phyloP scores from a whole-genome alignment of 2,113 vertebrate species.

The Pollachius pollachius region DNA sequence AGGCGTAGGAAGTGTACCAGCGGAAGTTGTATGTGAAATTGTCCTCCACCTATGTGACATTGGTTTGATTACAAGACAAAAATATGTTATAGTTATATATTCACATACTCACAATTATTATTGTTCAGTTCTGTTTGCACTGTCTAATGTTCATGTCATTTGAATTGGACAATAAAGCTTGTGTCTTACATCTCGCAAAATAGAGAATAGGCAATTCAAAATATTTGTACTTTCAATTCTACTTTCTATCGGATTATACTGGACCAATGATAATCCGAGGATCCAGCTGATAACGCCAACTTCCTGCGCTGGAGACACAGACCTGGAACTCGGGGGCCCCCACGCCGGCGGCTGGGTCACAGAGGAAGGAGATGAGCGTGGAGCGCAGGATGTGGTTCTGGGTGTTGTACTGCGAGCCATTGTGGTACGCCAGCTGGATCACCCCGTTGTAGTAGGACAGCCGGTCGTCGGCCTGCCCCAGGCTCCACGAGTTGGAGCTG shows the following conservation, averaged over 20 bases:
- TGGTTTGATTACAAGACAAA: too few species aligned
- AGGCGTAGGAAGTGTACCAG: constrained; percentile 94
- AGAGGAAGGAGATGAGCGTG: constrained; percentile 90
- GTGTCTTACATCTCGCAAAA: too few species aligned
- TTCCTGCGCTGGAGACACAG: neutral
- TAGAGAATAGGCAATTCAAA: too few species aligned
- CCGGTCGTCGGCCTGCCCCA: constrained; percentile 79
- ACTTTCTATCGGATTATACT: too few species aligned
- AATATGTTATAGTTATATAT: too few species aligned
- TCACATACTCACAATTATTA: too few species aligned
- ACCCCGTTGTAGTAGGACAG: constrained; percentile 91
- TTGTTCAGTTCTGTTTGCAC: too few species aligned
- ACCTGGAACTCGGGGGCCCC: constrained; percentile 92
- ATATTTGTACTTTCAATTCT: too few species aligned
- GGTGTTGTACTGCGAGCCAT: constrained; percentile 86
- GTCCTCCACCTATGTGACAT: constrained; percentile 78
- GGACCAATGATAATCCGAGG: too few species aligned
- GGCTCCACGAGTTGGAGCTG: constrained; percentile 75
- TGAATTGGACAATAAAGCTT: too few species aligned
- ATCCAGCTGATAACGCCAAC: too few species aligned
- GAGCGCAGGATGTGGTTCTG: constrained; percentile 75
- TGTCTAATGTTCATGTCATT: too few species aligned
- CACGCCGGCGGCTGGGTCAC: constrained; percentile 78
- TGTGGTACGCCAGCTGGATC: constrained; percentile 84
- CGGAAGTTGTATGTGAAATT: constrained; percentile 89